These are phyloP conservation scores for Euschistus heros DNA, from an alignment of 1,140 invertebrate species.

Conservation along the genomic window DNA sequence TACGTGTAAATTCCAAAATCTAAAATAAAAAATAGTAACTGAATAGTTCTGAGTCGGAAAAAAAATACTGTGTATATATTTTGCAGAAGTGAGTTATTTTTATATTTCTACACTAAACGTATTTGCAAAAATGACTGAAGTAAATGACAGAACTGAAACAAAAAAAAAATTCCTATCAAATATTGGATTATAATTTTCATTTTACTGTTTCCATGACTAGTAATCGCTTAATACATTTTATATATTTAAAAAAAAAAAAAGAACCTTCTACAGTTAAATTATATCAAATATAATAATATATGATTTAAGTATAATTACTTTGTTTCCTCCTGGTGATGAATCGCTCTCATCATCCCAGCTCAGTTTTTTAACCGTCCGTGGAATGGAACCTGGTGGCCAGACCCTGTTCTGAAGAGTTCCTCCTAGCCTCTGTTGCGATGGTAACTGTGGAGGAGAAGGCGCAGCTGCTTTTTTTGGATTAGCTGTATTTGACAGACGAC, in stretches of 20 bases:
- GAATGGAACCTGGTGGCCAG: conserved; percentile 46
- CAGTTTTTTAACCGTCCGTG: conserved; percentile 55
- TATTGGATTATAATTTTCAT: no score
- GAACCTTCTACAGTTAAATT: neutral
- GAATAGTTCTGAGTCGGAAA: no score
- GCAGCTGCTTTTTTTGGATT: conserved; percentile 37
- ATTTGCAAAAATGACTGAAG: no score
- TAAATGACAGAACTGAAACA: no score
- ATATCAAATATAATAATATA: neutral
- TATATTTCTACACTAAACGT: no score
- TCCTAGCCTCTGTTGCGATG: conserved; percentile 27
- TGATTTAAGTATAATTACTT: conserved; percentile 13
- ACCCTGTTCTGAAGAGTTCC: conserved; percentile 28
- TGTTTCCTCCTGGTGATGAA: conserved; percentile 22
- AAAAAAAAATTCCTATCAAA: no score
- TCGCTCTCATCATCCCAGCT: conserved; percentile 58
- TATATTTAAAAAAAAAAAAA: neutral
- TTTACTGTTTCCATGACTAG: no score
- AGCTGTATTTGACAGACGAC: conserved; percentile 22
- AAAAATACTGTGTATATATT: no score
- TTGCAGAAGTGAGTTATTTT: no score
- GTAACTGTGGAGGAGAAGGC: conserved; percentile 38
- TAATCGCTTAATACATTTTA: no score
- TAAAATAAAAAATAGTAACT: no score
- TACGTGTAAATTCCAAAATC: no score